These are phyloP conservation scores for Gnathochromis pfefferi DNA, from an alignment of 2,113 vertebrate species.

Conservation along the genomic window DNA sequence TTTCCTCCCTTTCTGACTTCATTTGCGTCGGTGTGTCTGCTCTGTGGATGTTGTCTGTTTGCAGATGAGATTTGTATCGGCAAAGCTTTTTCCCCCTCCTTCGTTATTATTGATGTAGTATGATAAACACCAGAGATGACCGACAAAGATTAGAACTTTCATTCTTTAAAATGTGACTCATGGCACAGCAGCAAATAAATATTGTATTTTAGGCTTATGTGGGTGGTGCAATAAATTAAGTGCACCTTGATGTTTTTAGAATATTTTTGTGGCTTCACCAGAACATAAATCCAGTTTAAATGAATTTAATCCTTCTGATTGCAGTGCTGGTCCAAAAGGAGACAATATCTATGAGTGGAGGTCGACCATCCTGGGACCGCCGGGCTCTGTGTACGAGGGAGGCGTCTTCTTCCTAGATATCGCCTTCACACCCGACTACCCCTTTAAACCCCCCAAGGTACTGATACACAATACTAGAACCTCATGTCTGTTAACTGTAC, in stretches of 20 bases:
- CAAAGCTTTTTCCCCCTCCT: background rate
- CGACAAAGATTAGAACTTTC: background rate
- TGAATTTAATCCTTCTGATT: background rate
- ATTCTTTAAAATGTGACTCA: background rate
- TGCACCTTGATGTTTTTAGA: fast-evolving
- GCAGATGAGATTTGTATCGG: background rate
- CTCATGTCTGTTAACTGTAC: background rate
- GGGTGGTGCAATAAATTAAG: background rate
- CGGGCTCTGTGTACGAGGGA: constrained; percentile 91
- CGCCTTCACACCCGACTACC: constrained; percentile 92
- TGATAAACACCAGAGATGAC: background rate
- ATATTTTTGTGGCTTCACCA: background rate
- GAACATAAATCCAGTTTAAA: background rate
- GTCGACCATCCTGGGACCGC: constrained; percentile 92
- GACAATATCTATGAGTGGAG: constrained; percentile 97
- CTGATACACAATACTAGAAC: background rate
- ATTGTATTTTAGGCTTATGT: background rate
- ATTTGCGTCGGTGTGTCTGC: background rate
- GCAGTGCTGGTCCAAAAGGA: constrained; percentile 91
- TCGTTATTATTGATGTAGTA: background rate
- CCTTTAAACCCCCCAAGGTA: constrained; percentile 97
- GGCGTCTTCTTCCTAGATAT: constrained; percentile 96
- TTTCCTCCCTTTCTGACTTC: background rate
- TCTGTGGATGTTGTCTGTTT: background rate
- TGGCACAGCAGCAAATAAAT: background rate